Percentiles rank a stretch among this genome's conserved stretches.
Evolutionary conservation across 2,888 invertebrate genomes (phyloP).

Genomic region (Drosophila maculinotata): DNA sequence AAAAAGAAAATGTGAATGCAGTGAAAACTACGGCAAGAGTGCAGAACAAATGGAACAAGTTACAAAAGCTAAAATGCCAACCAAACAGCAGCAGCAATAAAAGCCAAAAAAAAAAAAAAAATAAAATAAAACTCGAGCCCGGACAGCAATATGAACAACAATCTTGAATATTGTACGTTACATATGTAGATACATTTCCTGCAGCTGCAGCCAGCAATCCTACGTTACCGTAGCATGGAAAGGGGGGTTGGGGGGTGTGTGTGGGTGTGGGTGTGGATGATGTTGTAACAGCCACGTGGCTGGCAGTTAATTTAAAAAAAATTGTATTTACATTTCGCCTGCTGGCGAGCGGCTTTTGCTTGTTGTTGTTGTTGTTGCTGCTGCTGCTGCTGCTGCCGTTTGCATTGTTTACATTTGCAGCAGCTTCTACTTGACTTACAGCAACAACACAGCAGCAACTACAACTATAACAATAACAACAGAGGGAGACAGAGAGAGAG

Average conservation of each 20-base stretch:
- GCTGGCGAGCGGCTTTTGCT: conserved; percentile 53
- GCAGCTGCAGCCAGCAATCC: conserved; percentile 43
- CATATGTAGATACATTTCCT: conserved; percentile 78
- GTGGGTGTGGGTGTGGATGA: not conserved
- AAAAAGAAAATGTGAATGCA: conserved; percentile 47
- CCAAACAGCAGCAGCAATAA: conserved; percentile 43
- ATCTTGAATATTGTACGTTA: conserved; percentile 75
- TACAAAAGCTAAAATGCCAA: conserved; percentile 76
- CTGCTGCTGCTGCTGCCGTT: conserved; percentile 36
- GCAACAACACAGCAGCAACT: conserved; percentile 31
- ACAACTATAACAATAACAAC: conserved; percentile 23
- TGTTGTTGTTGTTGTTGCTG: conserved; percentile 35
- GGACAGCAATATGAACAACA: conserved; percentile 73
- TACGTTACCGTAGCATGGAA: too few relatives aligned
- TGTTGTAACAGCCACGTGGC: conserved; percentile 57
- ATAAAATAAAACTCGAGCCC: conserved; percentile 35
- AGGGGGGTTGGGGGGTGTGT: not conserved
- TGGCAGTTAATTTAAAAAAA: conserved; percentile 75
- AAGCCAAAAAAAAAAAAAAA: conserved; percentile 11
- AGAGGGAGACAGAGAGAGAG: not conserved
- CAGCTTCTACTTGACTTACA: conserved; percentile 73
- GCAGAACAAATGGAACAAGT: conserved; percentile 73
- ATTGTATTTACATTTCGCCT: conserved; percentile 74
- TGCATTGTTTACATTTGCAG: conserved; percentile 73
- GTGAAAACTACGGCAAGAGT: conserved; percentile 62